phyloP scores from a whole-genome alignment of 2,888 invertebrate species.

The Diloba caeruleocephala region DNA sequence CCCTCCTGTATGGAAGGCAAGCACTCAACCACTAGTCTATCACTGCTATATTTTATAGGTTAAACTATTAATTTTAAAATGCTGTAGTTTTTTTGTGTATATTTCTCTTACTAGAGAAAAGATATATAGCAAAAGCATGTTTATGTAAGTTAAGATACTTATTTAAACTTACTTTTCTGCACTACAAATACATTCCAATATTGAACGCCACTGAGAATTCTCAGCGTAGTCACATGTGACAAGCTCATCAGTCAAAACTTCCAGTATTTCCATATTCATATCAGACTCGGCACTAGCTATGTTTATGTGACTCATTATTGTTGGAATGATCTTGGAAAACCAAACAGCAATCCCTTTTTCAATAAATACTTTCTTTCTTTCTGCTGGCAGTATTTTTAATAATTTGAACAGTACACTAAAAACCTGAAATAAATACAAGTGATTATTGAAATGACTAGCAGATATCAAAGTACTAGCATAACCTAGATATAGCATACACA shows the following conservation, averaged over 20 bases:
- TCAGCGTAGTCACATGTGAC: conserved; percentile 72
- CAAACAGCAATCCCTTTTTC: conserved; percentile 80
- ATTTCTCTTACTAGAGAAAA: no score
- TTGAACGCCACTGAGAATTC: conserved; percentile 73
- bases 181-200: conserved; percentile 76
- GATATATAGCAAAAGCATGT: neutral
- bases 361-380: conserved; percentile 69
- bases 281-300: conserved; percentile 20
- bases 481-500: no score
- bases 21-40: no score
- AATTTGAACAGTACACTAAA: conserved; percentile 65
- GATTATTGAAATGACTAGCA: no score
- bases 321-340: conserved; percentile 83
- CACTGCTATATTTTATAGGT: no score
- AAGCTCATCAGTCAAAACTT: conserved; percentile 78
- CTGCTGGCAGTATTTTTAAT: conserved; percentile 68
- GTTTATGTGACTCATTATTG: conserved; percentile 63
- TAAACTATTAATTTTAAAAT: no score
- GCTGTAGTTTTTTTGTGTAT: no score
- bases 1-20: no score
- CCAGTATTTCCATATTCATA: conserved; percentile 68
- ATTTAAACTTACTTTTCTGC: conserved; percentile 68
- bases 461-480: no score
- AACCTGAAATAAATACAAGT: conserved; percentile 43
- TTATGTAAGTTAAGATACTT: neutral